A percentile compares a stretch with the other conserved stretches of the same genome.
Conservation (phyloP, 2,797 vertebrate genomes). For the Dipus sagitta region DNA sequence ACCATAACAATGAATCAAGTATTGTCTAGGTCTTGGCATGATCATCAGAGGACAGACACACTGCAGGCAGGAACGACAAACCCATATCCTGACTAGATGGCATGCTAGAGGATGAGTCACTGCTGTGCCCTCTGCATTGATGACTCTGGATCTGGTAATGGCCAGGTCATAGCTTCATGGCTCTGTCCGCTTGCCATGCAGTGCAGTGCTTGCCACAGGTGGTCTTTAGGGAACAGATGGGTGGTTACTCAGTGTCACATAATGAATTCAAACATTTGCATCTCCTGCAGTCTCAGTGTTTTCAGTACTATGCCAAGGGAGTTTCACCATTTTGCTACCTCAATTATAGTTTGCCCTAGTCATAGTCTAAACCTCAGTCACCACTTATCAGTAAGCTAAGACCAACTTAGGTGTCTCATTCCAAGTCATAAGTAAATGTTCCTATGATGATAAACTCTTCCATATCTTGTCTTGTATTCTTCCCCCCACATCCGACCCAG, state of each 20-base stretch:
- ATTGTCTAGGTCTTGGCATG: not conserved
- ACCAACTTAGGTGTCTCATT: not conserved
- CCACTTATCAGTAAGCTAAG: not conserved
- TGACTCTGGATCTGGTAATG: not conserved
- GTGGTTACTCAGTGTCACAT: not conserved
- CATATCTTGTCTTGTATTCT: not conserved
- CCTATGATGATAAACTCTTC: not conserved
- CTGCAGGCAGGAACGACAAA: not conserved
- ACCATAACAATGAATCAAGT: not conserved
- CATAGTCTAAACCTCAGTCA: not conserved
- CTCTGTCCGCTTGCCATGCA: not conserved
- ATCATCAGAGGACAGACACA: not conserved
- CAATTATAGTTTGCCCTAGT: not conserved
- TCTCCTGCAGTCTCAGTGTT: not conserved
- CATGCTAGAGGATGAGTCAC: not conserved
- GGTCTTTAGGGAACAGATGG: not conserved
- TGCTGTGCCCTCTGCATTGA: not conserved
- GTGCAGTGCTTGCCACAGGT: not conserved
- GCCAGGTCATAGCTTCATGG: not conserved
- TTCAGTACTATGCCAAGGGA: not conserved
- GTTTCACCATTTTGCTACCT: not conserved
- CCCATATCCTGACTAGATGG: not conserved
- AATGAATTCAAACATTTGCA: not conserved
- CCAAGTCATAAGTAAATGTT: not conserved
- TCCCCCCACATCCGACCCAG: not conserved